Evolutionary conservation across 2,797 vertebrate genomes (phyloP), one percentile per base, ranked within the genome.

Genomic region (Holocentrus rufus): DNA sequence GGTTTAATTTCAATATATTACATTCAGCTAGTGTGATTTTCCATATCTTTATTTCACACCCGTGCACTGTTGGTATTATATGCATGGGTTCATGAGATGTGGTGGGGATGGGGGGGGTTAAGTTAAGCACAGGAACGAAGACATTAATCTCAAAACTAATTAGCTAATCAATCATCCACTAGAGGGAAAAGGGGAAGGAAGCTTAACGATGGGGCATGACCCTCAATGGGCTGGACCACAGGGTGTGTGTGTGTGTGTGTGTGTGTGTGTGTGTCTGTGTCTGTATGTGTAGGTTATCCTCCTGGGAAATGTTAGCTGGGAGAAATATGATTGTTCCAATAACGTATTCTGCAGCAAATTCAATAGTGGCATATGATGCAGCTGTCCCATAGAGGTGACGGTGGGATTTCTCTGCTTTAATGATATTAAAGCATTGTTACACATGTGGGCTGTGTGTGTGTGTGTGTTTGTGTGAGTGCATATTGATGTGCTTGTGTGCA

Each of bases 81-180:
- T 68, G 65, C 36, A 55, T 50, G 20, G 25, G 42, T 52, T 69
- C 42, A 56, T 79, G 54, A 70, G 55, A 82, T 55, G 10, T 9
- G 22, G 56, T n/a, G n/a, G n/a, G n/a, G n/a, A n/a, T n/a, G n/a
- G 73, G 60, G 73, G 61, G 39, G 42, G 64, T 71, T 65, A 58
- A 74, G 80, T 81, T 85, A 65, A 83, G 81, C 76, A 53, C 69
- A 52, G 80, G 64, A 74, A 59, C 30, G 68, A 54, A 69, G 50
- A 75, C 63, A 86, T 87, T 79, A 55, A 82, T 87, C 82, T 86
- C 69, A 55, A 65, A 64, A 62, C 62, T 86, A 89, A 89, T 86
- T 80, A 83, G 77, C 31, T 69, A 68, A 86, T 89, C 76, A 81
- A 77, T 87, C 80, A 79, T 70, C 18, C 6, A 8, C 56, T 53